phyloP scores from a whole-genome alignment of 2,888 invertebrate genomes.

The Agrenia bidenticulata region DNA sequence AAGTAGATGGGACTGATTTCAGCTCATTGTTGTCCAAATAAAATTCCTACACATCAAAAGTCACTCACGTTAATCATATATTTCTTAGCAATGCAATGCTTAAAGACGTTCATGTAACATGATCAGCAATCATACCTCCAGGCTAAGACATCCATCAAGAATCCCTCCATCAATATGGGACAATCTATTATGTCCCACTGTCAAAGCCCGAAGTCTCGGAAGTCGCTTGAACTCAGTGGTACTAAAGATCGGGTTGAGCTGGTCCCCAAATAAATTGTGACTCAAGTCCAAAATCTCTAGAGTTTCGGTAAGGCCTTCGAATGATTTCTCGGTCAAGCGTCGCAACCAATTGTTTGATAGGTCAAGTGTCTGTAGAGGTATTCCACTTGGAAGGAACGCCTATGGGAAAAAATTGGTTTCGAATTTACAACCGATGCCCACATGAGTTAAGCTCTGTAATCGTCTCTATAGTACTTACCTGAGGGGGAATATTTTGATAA shows the following conservation, averaged over 20 bases:
- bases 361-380: slow-evolving; percentile 75
- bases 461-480: no score
- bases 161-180: slow-evolving; percentile 82
- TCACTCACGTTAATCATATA: slow-evolving; percentile 54
- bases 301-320: slow-evolving; percentile 30
- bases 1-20: slow-evolving; percentile 71
- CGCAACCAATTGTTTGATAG: slow-evolving; percentile 79
- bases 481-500: slow-evolving; percentile 76
- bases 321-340: slow-evolving; percentile 67
- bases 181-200: slow-evolving; percentile 77
- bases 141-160: slow-evolving; percentile 75
- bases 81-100: slow-evolving; percentile 75
- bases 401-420: slow-evolving; percentile 27
- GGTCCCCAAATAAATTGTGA: slow-evolving; percentile 84
- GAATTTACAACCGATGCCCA: slow-evolving; percentile 7
- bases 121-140: slow-evolving; percentile 71
- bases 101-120: no score
- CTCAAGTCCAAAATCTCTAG: slow-evolving; percentile 61
- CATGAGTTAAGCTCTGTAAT: no score
- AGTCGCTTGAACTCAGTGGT: slow-evolving; percentile 79
- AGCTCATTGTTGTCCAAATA: slow-evolving; percentile 79
- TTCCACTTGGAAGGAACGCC: slow-evolving; percentile 67
- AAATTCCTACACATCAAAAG: slow-evolving; percentile 66
- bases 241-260: slow-evolving; percentile 85
- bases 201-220: slow-evolving; percentile 69